These are phyloP conservation scores for Diadema setosum DNA, from an alignment of 35 echinoderm and acorn worm genomes.

Conservation along the genomic window DNA sequence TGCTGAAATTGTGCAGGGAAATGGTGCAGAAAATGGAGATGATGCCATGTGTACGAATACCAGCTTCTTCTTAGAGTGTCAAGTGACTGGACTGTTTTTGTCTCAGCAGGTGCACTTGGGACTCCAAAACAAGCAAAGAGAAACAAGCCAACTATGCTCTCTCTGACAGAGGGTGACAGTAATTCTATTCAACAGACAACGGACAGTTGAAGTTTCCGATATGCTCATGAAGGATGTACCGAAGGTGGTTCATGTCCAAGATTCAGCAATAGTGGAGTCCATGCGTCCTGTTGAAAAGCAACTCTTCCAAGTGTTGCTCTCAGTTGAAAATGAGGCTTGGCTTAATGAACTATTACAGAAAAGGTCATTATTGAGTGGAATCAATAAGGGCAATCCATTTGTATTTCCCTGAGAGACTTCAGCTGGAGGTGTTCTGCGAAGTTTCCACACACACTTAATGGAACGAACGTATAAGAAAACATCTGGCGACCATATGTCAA, in stretches of 20 bases:
- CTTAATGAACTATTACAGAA: background rate
- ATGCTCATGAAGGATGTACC: background rate
- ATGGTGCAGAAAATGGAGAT: background rate
- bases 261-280: background rate
- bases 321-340: background rate
- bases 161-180: background rate
- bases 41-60: background rate
- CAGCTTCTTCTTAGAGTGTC: background rate
- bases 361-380: background rate
- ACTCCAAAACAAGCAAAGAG: background rate
- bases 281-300: background rate
- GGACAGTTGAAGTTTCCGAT: background rate
- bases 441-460: background rate
- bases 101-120: background rate
- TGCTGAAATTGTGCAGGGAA: background rate
- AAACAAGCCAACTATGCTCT: background rate
- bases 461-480: conserved; percentile 28
- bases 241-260: background rate
- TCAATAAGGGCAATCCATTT: background rate
- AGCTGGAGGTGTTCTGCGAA: background rate
- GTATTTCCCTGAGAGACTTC: conserved; percentile 23
- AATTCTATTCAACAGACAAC: conserved; percentile 18
- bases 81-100: background rate
- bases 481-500: conserved; percentile 40
- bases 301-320: background rate